These are phyloP conservation scores for Dimorphilus gyrociliatus DNA, from an alignment of 2,888 invertebrate genomes.

Conservation along the genomic window DNA sequence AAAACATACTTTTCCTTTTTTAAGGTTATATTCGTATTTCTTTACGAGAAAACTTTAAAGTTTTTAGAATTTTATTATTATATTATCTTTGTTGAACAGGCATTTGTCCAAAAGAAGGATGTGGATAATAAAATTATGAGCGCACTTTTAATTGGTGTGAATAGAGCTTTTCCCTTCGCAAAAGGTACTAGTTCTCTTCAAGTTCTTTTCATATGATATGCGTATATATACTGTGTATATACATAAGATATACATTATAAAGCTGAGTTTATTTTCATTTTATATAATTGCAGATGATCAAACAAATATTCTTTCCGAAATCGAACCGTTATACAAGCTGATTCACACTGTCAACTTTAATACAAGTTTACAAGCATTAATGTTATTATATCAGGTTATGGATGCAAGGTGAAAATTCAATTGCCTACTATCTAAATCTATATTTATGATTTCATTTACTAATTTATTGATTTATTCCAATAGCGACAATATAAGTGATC, in stretches of 20 bases:
- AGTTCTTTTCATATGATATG: conserved; percentile 1
- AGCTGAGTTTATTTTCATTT: background rate
- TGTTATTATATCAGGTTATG: conserved; percentile 49
- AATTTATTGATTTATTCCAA: conserved; percentile 7
- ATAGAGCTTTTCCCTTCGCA: conserved; percentile 66
- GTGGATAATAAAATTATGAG: conserved; percentile 68
- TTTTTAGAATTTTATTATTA: no score
- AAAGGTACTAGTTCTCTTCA: conserved; percentile 38
- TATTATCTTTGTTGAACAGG: conserved; percentile 14
- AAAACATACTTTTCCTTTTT: conserved; percentile 88
- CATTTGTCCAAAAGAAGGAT: conserved; percentile 45
- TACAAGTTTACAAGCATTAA: conserved; percentile 45
- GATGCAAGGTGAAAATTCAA: conserved; percentile 29
- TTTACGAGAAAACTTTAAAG: no score
- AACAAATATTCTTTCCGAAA: conserved; percentile 44
- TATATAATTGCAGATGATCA: conserved; percentile 17
- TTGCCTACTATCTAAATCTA: background rate
- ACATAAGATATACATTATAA: background rate
- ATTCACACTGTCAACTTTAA: conserved; percentile 64
- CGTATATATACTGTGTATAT: background rate
- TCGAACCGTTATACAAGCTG: conserved; percentile 61
- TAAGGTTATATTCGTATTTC: conserved; percentile 51
- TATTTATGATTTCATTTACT: no score
- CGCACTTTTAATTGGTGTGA: conserved; percentile 62
- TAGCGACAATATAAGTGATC: conserved; percentile 38